Conservation (phyloP, 2,113 vertebrate genomes). For the Glaucomys volans region DNA sequence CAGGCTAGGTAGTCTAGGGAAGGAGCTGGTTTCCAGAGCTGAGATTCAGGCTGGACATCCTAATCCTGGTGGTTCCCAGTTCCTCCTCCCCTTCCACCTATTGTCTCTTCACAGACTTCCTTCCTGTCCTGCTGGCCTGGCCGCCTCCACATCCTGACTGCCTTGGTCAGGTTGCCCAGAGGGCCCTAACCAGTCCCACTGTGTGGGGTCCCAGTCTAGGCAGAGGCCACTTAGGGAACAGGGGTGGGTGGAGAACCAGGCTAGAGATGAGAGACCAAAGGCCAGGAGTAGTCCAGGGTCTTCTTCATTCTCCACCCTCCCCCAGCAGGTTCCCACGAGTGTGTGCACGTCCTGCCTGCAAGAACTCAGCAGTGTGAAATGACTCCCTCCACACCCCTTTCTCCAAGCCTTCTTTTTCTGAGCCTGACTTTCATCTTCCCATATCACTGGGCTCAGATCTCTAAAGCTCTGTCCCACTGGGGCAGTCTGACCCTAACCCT, state of each 20-base stretch:
- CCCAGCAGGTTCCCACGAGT: background rate
- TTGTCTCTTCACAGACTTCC: conserved; percentile 88
- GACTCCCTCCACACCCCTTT: background rate
- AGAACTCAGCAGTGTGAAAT: background rate
- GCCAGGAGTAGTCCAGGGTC: background rate
- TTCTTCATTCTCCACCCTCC: background rate
- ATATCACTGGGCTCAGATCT: background rate
- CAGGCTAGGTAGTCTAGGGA: background rate
- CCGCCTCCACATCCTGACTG: conserved; percentile 63
- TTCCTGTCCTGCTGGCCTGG: conserved; percentile 83
- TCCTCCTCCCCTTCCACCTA: conserved; percentile 90
- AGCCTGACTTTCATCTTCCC: background rate
- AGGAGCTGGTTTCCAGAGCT: conserved; percentile 74
- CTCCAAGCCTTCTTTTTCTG: background rate
- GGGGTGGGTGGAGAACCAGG: background rate
- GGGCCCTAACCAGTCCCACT: background rate
- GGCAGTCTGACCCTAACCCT: background rate
- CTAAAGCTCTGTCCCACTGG: background rate
- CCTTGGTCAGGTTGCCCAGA: conserved; percentile 46
- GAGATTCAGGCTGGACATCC: conserved; percentile 73
- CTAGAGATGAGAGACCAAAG: background rate
- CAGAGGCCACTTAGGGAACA: background rate
- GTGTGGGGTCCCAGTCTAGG: background rate
- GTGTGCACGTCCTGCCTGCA: background rate
- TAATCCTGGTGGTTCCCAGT: conserved; percentile 77